Base-by-base conservation (phyloP, 2,888 invertebrate genomes). In the Serrognathus titanus region DNA sequence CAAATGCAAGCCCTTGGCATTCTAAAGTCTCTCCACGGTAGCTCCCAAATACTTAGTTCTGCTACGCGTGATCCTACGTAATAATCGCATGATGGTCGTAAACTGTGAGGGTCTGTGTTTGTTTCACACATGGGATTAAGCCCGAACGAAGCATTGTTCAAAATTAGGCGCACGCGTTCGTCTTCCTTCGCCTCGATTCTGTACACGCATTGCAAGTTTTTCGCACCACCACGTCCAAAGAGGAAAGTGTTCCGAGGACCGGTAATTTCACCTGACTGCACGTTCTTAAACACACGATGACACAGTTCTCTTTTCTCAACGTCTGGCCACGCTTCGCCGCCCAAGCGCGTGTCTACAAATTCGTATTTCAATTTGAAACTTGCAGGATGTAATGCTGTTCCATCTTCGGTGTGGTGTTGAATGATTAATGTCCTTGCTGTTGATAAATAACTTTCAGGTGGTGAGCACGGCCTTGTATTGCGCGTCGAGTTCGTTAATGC, bases 221-320 rank as follows among this genome's bases (percentile, higher is more conserved):
- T 83, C 36, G 89, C 86, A 4, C 94, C 93, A 0, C 94, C 93
- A 43, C 93, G 82, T 0, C 93, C 94, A 72, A 87, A 93, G 68
- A 93, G 83, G 72, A 93, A 87, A 2, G 91, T 88, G 74, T 92
- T 92, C 11, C 85, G 74, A 0, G 88, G 87, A 1, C 87, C 85
- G 51, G 81, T 81, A 31, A 89, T 77, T 61, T 85, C 83, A 11
- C 87, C 87, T 24, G 82, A 79, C 59, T 83, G 84, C 11, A 82
- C 79, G 65, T 86, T 86, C 36, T 82, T 81, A 76, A 86, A 87
- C n/a, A 86, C 74, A 45, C 88, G 75, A 48, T 84, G 82, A 70
- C 87, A 87, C 0, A 81, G 73, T 12, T 77, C 77, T n/a, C 49
- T 63, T 52, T 64, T 61, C 40, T 67, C 68, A 9, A 60, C 51